Base-by-base conservation (phyloP, 2,888 invertebrate genomes). In the Eremobia ochroleuca region DNA sequence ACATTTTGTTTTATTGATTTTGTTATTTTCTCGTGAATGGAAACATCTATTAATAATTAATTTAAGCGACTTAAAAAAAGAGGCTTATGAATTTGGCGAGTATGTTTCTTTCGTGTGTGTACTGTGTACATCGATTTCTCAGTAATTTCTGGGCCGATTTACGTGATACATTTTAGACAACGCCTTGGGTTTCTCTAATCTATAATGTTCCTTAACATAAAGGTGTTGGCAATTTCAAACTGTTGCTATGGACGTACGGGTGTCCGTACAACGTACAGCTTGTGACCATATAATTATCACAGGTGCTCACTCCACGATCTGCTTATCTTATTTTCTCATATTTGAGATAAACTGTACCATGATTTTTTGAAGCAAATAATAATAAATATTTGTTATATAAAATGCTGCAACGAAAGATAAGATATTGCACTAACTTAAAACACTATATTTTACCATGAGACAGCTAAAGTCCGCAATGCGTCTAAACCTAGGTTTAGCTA, bases 201-300 rank as follows among this genome's bases (percentile, higher is more conserved):
- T n/a, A 5, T 40, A 65, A 40, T n/a, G 0, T n/a, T 37, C 28
- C n/a, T n/a, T 37, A 18, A 9, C 18, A 31, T 21, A 31, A 43
- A 52, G 11, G 31, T 9, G 25, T 9, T 21, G 9, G 3, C 6
- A 37, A 46, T n/a, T 8, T 58, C 4, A 59, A 49, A 31, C 31
- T 18, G 76, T 61, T 37, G 34, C 61, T 37, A 76, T 55, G n/a
- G 31, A 18, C 21, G 1, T 4, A 31, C 15, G 2, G n/a, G 9
- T 82, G 52, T 55, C 37, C 4, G 65, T 49, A 81, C 76, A 18
- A 34, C 31, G 59, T 55, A 21, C 70, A 72, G 55, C 55, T 66
- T 85, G 82, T 87, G 76, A 87, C 85, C 70, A 76, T 40, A 55
- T 73, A 67, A 77, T 86, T 88, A 83, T 81, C 87, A 77, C 37